Conservation (phyloP, 2,888 invertebrate genomes). For the Dyspetes luteomarginatus region DNA sequence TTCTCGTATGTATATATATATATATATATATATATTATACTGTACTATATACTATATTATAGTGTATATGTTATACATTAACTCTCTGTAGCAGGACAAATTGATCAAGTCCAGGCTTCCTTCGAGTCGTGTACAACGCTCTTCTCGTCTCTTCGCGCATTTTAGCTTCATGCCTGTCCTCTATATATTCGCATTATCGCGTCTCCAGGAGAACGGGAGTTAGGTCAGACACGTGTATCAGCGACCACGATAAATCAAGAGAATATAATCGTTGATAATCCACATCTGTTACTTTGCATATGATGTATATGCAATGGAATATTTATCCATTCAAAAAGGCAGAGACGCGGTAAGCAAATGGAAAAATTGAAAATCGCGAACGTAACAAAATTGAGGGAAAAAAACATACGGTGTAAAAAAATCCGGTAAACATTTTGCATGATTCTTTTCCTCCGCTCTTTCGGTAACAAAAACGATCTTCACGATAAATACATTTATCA, state of each 20-base stretch:
- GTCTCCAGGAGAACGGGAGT: constrained; percentile 31
- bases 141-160: constrained; percentile 14
- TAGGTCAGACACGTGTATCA: constrained; percentile 9
- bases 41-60: not conserved
- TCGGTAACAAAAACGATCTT: too few species aligned
- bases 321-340: constrained; percentile 29
- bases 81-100: constrained; percentile 63
- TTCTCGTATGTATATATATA: not conserved
- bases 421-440: too few species aligned
- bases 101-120: constrained; percentile 71
- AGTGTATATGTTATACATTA: too few species aligned
- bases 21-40: not conserved
- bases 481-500: too few species aligned
- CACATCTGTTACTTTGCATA: constrained; percentile 58
- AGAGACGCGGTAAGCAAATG: constrained; percentile 8
- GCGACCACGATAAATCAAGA: constrained; percentile 50
- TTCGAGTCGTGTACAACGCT: constrained; percentile 31
- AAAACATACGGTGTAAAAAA: too few species aligned
- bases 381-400: not conserved
- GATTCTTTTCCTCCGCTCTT: too few species aligned
- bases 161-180: not conserved
- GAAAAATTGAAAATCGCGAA: constrained; percentile 1
- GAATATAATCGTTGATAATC: constrained; percentile 51
- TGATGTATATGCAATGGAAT: too few species aligned
- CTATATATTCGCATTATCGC: constrained; percentile 50